Evolutionary conservation across 2,888 invertebrate species (phyloP).

Genomic region (Diogma glabrata): DNA sequence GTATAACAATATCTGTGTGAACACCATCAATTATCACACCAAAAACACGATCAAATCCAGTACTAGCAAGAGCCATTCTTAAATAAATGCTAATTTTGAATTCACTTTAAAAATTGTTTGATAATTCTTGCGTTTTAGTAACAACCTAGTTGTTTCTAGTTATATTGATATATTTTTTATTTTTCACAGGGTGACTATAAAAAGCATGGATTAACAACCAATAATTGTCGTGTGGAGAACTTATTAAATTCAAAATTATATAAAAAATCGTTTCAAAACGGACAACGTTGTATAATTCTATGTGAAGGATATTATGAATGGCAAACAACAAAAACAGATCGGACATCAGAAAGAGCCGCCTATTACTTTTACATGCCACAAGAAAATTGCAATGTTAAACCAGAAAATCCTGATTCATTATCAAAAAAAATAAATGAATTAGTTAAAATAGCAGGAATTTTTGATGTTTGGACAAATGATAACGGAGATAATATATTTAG

Average conservation of each 20-base stretch:
- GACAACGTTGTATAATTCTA: constrained; percentile 64
- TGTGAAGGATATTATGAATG: constrained; percentile 78
- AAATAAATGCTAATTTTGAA: not conserved
- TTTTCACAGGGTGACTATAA: constrained; percentile 47
- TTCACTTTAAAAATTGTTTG: no score
- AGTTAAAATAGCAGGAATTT: constrained; percentile 65
- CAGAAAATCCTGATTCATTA: constrained; percentile 47
- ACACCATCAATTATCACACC: no score
- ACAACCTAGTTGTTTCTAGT: constrained; percentile 11
- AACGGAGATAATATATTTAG: constrained; percentile 51
- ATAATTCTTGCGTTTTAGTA: no score
- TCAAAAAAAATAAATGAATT: constrained; percentile 42
- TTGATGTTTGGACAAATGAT: constrained; percentile 51
- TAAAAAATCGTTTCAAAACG: constrained; percentile 36
- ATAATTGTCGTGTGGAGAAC: constrained; percentile 62
- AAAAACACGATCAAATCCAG: no score
- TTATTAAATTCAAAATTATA: not conserved
- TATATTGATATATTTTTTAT: no score
- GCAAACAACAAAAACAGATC: constrained; percentile 52
- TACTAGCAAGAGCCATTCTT: not conserved
- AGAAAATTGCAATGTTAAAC: constrained; percentile 36
- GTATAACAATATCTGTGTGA: no score
- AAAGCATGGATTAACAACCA: constrained; percentile 56
- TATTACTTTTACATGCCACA: constrained; percentile 61
- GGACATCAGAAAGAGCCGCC: constrained; percentile 54